A percentile compares a stretch with the other conserved stretches of the same genome.
Conservation (phyloP, 2,113 vertebrate genomes). For the Pongo abelii region DNA sequence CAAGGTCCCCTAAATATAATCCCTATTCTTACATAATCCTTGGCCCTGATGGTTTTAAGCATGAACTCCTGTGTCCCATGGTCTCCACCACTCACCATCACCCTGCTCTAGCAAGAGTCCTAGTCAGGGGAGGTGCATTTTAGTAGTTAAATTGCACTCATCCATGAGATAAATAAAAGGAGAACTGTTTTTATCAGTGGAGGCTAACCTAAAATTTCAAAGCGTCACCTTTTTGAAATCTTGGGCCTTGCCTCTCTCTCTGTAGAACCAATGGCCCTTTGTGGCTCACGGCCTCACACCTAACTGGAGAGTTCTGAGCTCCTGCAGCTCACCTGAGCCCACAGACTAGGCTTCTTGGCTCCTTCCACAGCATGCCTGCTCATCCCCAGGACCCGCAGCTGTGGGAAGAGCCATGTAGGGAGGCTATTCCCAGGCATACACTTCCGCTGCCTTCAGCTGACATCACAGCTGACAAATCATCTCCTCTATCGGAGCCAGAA, state of each 20-base stretch:
- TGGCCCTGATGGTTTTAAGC: background rate
- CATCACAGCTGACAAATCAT: background rate
- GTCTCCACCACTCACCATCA: background rate
- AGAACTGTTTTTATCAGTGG: background rate
- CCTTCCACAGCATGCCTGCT: rapidly evolving
- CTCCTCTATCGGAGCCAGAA: background rate
- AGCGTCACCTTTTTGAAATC: background rate
- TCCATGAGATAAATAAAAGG: background rate
- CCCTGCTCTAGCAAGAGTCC: background rate
- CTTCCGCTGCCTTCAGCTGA: background rate
- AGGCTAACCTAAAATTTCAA: background rate
- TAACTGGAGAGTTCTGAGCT: background rate
- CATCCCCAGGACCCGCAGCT: background rate
- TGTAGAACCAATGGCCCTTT: background rate
- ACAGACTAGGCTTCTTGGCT: background rate
- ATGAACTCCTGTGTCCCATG: background rate
- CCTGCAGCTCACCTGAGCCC: background rate
- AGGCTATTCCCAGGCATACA: rapidly evolving
- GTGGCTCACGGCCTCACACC: background rate
- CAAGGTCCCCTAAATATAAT: background rate
- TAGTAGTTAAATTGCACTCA: background rate
- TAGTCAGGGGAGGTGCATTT: background rate
- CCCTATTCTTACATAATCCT: background rate
- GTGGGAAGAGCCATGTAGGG: background rate
- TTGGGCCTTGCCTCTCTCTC: background rate